Percentiles rank a stretch among this genome's conserved stretches.
Evolutionary conservation across 2,113 vertebrate genomes (phyloP).

Genomic region (Emydura subglobosa): DNA sequence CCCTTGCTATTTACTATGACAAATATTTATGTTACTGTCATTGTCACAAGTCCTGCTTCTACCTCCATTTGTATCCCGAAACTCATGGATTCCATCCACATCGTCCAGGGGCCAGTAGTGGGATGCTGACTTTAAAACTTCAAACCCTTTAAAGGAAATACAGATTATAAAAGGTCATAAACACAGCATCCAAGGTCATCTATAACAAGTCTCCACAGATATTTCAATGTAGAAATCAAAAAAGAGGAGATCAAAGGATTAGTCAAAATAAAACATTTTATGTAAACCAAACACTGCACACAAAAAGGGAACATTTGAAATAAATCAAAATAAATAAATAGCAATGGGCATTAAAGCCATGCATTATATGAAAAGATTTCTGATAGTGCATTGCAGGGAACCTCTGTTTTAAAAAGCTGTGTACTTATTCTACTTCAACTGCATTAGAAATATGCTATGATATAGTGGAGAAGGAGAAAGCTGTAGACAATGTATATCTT

Average conservation of each 20-base stretch:
- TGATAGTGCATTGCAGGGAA: neutral
- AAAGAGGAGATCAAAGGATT: neutral
- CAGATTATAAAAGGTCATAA: neutral
- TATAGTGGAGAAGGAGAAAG: neutral
- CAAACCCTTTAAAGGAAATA: constrained; percentile 84
- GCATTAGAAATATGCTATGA: rapidly evolving
- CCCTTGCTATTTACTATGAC: neutral
- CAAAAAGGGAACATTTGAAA: neutral
- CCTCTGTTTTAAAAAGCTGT: neutral
- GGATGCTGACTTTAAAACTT: constrained; percentile 90
- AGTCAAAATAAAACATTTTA: neutral
- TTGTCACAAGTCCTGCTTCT: constrained; percentile 76
- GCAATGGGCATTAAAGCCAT: neutral
- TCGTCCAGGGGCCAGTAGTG: constrained; percentile 94
- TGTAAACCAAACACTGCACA: neutral
- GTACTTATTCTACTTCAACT: neutral
- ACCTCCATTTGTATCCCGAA: constrained; percentile 89
- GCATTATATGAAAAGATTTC: neutral
- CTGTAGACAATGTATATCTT: neutral
- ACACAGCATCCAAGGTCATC: neutral
- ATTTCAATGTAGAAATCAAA: neutral
- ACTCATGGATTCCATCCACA: constrained; percentile 91
- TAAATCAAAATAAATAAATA: constrained; percentile 1
- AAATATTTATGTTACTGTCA: constrained; percentile 81
- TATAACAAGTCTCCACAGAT: neutral